These are phyloP conservation scores for Enhydra lutris DNA, from an alignment of 2,113 vertebrate species.

Conservation along the genomic window DNA sequence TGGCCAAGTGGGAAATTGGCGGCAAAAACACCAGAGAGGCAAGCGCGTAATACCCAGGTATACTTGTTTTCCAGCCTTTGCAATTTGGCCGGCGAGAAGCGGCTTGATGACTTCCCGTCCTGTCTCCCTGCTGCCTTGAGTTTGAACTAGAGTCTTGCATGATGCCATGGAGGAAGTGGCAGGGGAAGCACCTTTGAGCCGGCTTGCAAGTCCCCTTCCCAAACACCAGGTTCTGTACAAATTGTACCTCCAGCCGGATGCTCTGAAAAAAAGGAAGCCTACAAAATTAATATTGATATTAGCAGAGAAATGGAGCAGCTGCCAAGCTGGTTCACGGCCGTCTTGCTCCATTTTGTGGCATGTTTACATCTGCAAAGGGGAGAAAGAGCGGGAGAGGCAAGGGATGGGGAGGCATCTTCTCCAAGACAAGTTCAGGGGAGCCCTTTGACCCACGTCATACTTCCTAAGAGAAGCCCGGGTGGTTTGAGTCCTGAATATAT, in stretches of 20 bases:
- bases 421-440: not conserved
- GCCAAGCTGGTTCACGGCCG: conserved; percentile 61
- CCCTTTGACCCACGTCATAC: not conserved
- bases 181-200: conserved; percentile 7
- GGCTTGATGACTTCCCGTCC: conserved; percentile 1
- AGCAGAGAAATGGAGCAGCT: conserved; percentile 53
- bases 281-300: conserved; percentile 72
- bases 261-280: conserved; percentile 64
- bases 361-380: conserved; percentile 42
- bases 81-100: conserved; percentile 3
- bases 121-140: conserved; percentile 41
- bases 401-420: not conserved
- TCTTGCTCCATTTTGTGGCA: conserved; percentile 6
- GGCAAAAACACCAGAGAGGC: conserved; percentile 49
- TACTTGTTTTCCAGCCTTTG: conserved; percentile 50
- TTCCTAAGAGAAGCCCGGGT: not conserved
- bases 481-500: not conserved
- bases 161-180: conserved; percentile 45
- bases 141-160: conserved; percentile 22
- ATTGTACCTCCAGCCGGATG: conserved; percentile 46
- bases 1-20: conserved; percentile 71
- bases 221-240: conserved; percentile 58
- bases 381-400: not conserved
- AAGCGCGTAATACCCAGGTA: conserved; percentile 49
- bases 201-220: conserved; percentile 53